Evolutionary conservation across 2,113 vertebrate genomes (phyloP).

Genomic region (Strix aluco): DNA sequence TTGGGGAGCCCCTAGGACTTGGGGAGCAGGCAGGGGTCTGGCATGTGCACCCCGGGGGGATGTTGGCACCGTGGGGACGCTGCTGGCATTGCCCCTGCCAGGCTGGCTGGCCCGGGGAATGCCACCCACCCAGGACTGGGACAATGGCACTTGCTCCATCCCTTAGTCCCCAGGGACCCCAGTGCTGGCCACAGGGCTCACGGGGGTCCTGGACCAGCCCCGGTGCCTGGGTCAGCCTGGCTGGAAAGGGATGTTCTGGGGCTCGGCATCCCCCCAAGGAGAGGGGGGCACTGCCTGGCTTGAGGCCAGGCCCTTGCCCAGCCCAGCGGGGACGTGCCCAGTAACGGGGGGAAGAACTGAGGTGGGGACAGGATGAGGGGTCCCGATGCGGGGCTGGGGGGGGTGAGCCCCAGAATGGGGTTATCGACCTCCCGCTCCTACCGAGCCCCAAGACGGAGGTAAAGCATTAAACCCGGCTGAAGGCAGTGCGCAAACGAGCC

Average conservation of each 20-base stretch:
- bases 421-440: neutral
- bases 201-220: neutral
- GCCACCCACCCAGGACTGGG: neutral
- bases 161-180: neutral
- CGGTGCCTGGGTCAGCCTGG: neutral
- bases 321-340: neutral
- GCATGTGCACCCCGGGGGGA: neutral
- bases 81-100: neutral
- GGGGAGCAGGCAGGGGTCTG: neutral
- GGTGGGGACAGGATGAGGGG: too few species aligned
- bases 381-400: neutral
- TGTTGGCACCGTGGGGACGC: neutral
- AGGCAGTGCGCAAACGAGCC: constrained; percentile 17
- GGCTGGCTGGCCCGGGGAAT: neutral
- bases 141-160: neutral
- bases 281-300: neutral
- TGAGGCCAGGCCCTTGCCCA: neutral
- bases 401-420: neutral
- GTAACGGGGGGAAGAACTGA: neutral
- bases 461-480: constrained; percentile 15
- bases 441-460: neutral
- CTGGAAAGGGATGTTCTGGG: neutral
- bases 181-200: neutral
- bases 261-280: neutral
- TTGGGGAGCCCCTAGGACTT: neutral